Conservation (phyloP, 2,888 invertebrate species). For the Unio pictorum region DNA sequence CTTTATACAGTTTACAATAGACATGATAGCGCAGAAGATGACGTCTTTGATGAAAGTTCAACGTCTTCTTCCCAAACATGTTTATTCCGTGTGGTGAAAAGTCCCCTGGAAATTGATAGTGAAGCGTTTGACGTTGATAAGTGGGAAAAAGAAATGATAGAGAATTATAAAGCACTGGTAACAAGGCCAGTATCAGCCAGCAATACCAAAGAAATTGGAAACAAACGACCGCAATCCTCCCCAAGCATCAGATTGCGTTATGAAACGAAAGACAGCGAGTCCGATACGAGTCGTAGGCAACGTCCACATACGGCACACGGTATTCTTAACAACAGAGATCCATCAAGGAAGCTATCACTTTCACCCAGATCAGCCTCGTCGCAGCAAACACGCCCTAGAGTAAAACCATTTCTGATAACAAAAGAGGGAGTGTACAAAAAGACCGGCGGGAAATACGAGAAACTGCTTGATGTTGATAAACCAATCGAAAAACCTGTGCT, state of each 20-base stretch:
- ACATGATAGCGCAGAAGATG: constrained; percentile 11
- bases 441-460: constrained; percentile 29
- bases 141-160: constrained; percentile 31
- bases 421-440: constrained; percentile 32
- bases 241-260: too few species aligned
- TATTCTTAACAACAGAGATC: constrained; percentile 7
- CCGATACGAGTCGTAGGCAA: constrained; percentile 1
- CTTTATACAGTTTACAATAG: constrained; percentile 3
- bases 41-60: constrained; percentile 21
- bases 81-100: constrained; percentile 19
- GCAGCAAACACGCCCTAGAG: constrained; percentile 5
- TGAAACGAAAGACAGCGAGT: constrained; percentile 7
- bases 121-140: constrained; percentile 35
- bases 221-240: too few species aligned
- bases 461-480: constrained; percentile 20
- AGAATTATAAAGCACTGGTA: constrained; percentile 37
- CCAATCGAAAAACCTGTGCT: constrained; percentile 26
- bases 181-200: constrained; percentile 5
- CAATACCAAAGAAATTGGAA: too few species aligned
- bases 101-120: constrained; percentile 10
- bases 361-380: constrained; percentile 21
- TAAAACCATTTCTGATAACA: constrained; percentile 25
- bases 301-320: constrained; percentile 40
- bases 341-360: constrained; percentile 6
- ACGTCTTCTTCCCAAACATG: constrained; percentile 8